Conservation (phyloP, 2,888 invertebrate genomes). For the Diarsia mendica region DNA sequence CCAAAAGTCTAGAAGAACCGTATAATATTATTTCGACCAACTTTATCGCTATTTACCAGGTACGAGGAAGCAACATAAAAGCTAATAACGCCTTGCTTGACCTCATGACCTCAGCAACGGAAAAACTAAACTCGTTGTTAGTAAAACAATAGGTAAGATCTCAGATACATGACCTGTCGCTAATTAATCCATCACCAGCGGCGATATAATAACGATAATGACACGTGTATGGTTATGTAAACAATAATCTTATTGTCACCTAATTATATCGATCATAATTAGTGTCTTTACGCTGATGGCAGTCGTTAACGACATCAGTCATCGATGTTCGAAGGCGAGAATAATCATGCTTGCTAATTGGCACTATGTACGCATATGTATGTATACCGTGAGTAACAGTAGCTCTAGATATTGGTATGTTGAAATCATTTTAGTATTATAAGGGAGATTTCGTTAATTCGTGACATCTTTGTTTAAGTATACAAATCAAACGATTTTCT, state of each 20-base stretch:
- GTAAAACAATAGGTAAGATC: slow-evolving; percentile 11
- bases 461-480: neutral
- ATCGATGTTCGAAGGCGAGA: neutral
- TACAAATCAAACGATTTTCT: neutral
- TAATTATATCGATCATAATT: neutral
- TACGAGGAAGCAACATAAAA: neutral
- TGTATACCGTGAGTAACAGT: neutral
- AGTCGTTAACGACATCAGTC: neutral
- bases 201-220: slow-evolving; percentile 35
- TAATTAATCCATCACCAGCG: slow-evolving; percentile 15
- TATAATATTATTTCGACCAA: slow-evolving; percentile 10
- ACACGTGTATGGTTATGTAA: slow-evolving; percentile 3
- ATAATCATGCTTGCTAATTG: neutral
- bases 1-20: neutral
- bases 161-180: slow-evolving; percentile 19
- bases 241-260: neutral
- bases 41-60: slow-evolving; percentile 7
- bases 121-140: slow-evolving; percentile 15
- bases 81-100: slow-evolving; percentile 9
- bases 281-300: neutral
- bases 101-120: neutral
- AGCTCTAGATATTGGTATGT: neutral
- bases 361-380: neutral
- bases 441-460: neutral
- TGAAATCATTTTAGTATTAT: neutral